Conservation (phyloP, 2,113 vertebrate species). For the Marcusenius ussheri region DNA sequence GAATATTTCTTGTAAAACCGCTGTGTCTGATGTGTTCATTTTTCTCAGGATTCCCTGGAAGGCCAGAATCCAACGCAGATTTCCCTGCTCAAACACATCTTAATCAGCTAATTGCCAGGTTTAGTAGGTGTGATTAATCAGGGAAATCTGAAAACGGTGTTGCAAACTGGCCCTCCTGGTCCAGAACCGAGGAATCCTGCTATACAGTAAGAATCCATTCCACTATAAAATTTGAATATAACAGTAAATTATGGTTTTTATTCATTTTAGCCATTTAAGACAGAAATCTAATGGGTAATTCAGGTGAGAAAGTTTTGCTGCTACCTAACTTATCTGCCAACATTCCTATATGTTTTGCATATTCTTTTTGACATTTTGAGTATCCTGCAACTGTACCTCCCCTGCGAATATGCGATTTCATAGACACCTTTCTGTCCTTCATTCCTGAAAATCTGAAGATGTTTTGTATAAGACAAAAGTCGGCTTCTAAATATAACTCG, state of each 20-base stretch:
- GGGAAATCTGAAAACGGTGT: neutral
- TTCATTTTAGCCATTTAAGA: conserved; percentile 7
- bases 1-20: neutral
- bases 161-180: neutral
- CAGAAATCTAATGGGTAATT: conserved; percentile 34
- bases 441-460: conserved; percentile 18
- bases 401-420: conserved; percentile 39
- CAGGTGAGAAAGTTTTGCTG: conserved; percentile 5
- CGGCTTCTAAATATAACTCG: neutral
- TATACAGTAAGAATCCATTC: neutral
- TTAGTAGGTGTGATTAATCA: neutral
- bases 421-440: conserved; percentile 20
- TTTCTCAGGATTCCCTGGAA: neutral
- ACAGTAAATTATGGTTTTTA: neutral
- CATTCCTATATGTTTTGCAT: conserved; percentile 40
- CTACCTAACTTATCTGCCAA: conserved; percentile 25
- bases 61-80: neutral
- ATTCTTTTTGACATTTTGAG: conserved; percentile 39
- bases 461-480: neutral
- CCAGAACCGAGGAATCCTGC: neutral
- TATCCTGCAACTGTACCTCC: conserved; percentile 32
- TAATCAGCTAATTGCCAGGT: neutral
- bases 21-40: neutral
- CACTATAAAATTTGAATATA: neutral
- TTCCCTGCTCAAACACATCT: neutral